A percentile compares a stretch with the other conserved stretches of the same genome.
Evolutionary conservation across 1,140 invertebrate genomes (phyloP).

Genomic region (Aradophagus sp.): DNA sequence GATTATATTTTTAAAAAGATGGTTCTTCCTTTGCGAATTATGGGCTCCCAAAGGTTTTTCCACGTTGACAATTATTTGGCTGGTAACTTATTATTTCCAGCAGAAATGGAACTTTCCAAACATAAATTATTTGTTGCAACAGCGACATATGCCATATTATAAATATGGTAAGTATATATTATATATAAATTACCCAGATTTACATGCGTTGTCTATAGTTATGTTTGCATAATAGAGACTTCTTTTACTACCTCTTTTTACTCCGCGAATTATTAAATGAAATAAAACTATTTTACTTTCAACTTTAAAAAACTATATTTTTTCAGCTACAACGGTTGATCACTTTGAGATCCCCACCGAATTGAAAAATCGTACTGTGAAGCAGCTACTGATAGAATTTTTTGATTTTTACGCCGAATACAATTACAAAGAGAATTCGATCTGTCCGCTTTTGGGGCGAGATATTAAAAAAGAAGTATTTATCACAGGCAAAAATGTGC

Average conservation of each 20-base stretch:
- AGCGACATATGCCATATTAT: slow-evolving; percentile 8
- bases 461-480: slow-evolving; percentile 42
- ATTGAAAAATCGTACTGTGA: slow-evolving; percentile 45
- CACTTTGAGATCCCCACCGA: no score
- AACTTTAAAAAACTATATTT: no score
- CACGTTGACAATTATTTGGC: slow-evolving; percentile 61
- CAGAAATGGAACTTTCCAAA: slow-evolving; percentile 24
- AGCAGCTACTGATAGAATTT: slow-evolving; percentile 72
- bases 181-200: slow-evolving; percentile 21
- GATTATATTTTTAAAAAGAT: slow-evolving; percentile 75
- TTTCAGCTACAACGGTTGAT: no score
- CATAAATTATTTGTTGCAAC: slow-evolving; percentile 24
- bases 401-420: slow-evolving; percentile 74
- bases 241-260: no score
- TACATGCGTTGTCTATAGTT: no score
- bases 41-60: slow-evolving; percentile 47
- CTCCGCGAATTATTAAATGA: no score
- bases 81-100: slow-evolving; percentile 65
- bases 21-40: slow-evolving; percentile 63
- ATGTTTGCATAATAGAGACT: no score
- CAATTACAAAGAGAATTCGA: slow-evolving; percentile 69
- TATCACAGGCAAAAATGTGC: slow-evolving; percentile 27
- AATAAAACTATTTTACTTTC: no score
- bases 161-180: slow-evolving; percentile 12
- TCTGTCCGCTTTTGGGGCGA: slow-evolving; percentile 74